Evolutionary conservation across 2,797 vertebrate genomes (phyloP).

Genomic region (Silurus lanzhouensis): DNA sequence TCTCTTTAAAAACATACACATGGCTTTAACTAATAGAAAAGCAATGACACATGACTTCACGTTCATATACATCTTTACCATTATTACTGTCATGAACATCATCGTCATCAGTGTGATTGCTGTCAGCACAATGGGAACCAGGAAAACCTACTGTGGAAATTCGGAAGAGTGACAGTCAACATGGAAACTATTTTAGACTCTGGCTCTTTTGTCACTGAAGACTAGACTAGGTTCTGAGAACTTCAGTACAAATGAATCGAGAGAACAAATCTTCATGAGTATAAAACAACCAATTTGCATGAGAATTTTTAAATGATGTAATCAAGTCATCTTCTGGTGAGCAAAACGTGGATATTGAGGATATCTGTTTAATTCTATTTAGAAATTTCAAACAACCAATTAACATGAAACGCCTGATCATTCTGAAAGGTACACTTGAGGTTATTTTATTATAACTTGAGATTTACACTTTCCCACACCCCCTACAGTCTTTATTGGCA

Average conservation of each 20-base stretch:
- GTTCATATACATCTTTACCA: background rate
- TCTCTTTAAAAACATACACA: constrained; percentile 1
- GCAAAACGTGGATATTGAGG: background rate
- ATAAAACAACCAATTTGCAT: background rate
- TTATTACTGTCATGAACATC: constrained; percentile 4
- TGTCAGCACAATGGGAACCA: background rate
- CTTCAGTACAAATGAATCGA: background rate
- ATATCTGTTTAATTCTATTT: too few relatives aligned
- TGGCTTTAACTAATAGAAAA: background rate
- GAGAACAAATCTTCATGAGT: background rate
- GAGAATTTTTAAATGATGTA: background rate
- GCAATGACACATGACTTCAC: background rate
- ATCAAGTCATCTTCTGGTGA: background rate
- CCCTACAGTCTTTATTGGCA: too few relatives aligned
- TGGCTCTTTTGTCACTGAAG: constrained; percentile 10
- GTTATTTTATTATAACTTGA: too few relatives aligned
- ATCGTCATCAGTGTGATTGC: background rate
- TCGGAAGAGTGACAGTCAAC: constrained; percentile 6
- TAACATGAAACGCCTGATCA: too few relatives aligned
- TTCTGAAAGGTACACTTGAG: too few relatives aligned
- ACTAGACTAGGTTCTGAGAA: background rate
- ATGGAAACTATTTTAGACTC: constrained; percentile 37
- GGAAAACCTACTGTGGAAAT: constrained; percentile 41
- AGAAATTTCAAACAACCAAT: too few relatives aligned
- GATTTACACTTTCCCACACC: too few relatives aligned